A percentile compares a stretch with the other conserved stretches of the same genome.
phyloP scores from a whole-genome alignment of 1,140 invertebrate genomes.

The Panulirus ornatus region DNA sequence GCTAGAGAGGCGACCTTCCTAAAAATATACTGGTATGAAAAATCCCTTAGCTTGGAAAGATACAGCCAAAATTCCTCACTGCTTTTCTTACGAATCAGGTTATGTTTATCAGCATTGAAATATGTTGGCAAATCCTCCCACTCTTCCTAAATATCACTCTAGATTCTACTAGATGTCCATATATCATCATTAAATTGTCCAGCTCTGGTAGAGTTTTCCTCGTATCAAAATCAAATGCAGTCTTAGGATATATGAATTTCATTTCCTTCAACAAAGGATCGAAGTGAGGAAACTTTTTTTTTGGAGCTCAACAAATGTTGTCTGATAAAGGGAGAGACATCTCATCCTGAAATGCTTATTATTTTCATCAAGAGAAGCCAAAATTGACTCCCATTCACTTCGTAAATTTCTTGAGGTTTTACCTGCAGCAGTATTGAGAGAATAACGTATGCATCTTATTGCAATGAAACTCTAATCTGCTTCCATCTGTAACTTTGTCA shows the following conservation, averaged over 20 bases:
- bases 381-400: neutral
- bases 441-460: neutral
- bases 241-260: neutral
- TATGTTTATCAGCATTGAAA: too few relatives aligned
- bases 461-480: slow-evolving; percentile 1
- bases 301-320: too few relatives aligned
- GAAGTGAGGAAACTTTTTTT: neutral
- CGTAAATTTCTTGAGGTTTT: neutral
- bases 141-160: too few relatives aligned
- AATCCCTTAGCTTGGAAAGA: too few relatives aligned
- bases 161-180: slow-evolving; percentile 19
- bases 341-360: slow-evolving; percentile 28
- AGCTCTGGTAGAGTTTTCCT: neutral
- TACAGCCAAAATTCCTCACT: too few relatives aligned
- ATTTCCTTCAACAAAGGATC: slow-evolving; percentile 10
- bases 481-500: neutral
- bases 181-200: neutral
- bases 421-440: too few relatives aligned
- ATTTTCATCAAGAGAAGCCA: neutral
- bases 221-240: neutral
- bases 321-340: slow-evolving; percentile 26
- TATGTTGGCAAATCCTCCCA: too few relatives aligned
- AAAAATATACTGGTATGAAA: too few relatives aligned
- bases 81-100: too few relatives aligned
- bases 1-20: too few relatives aligned